A percentile compares a stretch with the other conserved stretches of the same genome.
phyloP scores from a whole-genome alignment of 2,797 vertebrate genomes.

The Lepus oiostolus region DNA sequence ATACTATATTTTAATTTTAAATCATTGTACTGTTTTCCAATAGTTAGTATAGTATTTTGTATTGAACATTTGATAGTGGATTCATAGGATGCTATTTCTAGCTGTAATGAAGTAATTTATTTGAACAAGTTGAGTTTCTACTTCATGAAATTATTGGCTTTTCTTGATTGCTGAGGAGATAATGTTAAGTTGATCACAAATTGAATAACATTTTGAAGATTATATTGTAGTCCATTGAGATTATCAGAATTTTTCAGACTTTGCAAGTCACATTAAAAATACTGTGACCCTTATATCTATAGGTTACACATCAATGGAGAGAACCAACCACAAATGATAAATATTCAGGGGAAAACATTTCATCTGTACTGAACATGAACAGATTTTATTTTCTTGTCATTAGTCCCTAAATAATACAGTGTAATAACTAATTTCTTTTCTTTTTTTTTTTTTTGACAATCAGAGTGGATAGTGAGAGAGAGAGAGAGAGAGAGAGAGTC shows the following conservation, averaged over 20 bases:
- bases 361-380: no score
- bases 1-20: neutral
- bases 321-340: neutral
- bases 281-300: neutral
- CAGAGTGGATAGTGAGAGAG: no score
- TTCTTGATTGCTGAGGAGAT: neutral
- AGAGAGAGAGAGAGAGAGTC: no score
- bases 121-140: neutral
- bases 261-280: neutral
- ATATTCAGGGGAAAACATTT: neutral
- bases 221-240: neutral
- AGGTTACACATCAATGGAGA: neutral
- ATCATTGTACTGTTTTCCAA: neutral
- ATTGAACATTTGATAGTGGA: neutral
- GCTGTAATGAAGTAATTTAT: neutral
- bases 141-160: constrained; percentile 14
- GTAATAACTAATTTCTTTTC: no score
- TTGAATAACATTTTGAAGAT: constrained; percentile 37
- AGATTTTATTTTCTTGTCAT: neutral
- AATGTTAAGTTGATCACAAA: neutral
- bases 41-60: neutral
- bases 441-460: no score
- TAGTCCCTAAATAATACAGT: neutral
- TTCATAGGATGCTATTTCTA: neutral
- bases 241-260: neutral